Conservation (phyloP, 2,113 vertebrate genomes). For the Opisthocomus hoazin region DNA sequence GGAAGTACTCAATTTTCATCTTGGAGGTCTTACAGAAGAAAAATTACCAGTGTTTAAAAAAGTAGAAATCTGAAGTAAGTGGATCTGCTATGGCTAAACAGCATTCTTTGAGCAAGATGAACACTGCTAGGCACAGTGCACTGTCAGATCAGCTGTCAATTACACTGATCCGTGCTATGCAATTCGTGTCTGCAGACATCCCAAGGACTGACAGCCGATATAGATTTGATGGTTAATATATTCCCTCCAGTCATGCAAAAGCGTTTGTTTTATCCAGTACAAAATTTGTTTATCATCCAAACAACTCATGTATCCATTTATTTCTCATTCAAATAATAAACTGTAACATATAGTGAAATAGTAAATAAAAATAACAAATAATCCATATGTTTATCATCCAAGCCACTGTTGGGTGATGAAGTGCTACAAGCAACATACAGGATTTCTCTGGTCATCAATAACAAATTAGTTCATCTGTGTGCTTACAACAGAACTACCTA, state of each 20-base stretch:
- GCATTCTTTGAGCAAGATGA: neutral
- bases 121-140: neutral
- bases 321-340: neutral
- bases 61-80: neutral
- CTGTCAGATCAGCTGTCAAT: neutral
- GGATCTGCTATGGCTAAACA: neutral
- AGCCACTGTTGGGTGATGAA: neutral
- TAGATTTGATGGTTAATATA: neutral
- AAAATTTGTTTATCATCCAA: neutral
- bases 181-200: neutral
- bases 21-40: neutral
- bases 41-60: constrained; percentile 27
- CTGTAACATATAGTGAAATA: too few relatives aligned
- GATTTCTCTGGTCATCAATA: neutral
- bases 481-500: neutral
- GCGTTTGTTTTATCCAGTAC: neutral
- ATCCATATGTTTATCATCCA: neutral
- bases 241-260: neutral
- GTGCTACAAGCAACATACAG: neutral
- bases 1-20: neutral
- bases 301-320: neutral
- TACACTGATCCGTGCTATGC: neutral
- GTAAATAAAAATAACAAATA: neutral
- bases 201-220: neutral
- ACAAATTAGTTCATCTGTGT: neutral